Conservation (phyloP, 2,113 vertebrate genomes). For the Galeopterus variegatus region DNA sequence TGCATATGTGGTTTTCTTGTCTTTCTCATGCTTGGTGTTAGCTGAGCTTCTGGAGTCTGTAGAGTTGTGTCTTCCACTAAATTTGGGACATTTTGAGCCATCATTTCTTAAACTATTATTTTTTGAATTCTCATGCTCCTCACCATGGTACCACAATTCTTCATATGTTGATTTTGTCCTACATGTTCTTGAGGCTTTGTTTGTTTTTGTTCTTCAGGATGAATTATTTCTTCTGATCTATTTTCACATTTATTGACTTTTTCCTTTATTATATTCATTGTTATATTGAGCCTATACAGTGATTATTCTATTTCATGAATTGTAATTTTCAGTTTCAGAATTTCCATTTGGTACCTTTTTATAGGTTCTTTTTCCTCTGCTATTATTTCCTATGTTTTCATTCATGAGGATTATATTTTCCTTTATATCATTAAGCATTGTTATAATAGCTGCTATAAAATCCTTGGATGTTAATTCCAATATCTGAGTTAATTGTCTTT, state of each 20-base stretch:
- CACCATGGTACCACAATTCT: neutral
- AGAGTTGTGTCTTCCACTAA: neutral
- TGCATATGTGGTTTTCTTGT: neutral
- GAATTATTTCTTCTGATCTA: conserved; percentile 28
- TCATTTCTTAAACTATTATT: conserved; percentile 28
- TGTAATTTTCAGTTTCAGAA: conserved; percentile 9
- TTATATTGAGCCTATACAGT: neutral
- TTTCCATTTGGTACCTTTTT: conserved; percentile 13
- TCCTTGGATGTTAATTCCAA: neutral
- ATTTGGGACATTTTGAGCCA: neutral
- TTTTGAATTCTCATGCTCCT: neutral
- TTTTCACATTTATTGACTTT: conserved; percentile 39
- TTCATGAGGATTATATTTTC: neutral
- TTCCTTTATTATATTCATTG: neutral
- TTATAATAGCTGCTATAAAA: conserved; percentile 43
- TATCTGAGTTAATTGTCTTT: conserved; percentile 26
- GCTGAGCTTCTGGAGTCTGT: neutral
- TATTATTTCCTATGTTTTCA: neutral
- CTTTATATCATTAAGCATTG: neutral
- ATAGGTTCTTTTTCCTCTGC: neutral
- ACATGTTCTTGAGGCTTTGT: neutral
- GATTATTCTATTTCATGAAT: conserved; percentile 24
- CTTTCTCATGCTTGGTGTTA: neutral
- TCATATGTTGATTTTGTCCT: neutral
- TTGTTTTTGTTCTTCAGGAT: neutral